A percentile compares a stretch with the other conserved stretches of the same genome.
These are phyloP conservation scores for Andrena fulva DNA, from an alignment of 2,888 invertebrate genomes.

Conservation along the genomic window DNA sequence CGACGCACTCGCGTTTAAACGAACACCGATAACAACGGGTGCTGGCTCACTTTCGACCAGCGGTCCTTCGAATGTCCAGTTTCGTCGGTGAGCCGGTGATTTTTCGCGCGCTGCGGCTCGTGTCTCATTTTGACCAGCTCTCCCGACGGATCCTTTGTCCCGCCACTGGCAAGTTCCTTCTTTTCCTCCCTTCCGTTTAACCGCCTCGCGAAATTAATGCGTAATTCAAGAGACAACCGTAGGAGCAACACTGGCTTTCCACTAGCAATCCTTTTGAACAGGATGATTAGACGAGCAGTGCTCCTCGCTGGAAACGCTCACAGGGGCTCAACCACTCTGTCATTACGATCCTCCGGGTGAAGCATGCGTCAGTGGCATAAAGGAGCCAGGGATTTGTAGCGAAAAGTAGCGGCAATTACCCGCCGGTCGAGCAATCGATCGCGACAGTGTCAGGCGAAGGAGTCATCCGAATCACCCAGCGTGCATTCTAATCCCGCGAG, in stretches of 20 bases:
- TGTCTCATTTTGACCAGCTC: conserved; percentile 49
- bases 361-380: no score
- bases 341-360: no score
- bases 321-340: no score
- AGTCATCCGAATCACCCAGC: conserved; percentile 28
- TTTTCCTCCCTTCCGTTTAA: background rate
- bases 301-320: no score
- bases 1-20: conserved; percentile 43
- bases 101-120: conserved; percentile 37
- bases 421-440: background rate
- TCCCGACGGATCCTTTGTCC: background rate
- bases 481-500: conserved; percentile 26
- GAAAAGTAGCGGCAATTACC: background rate
- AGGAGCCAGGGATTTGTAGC: no score
- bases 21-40: conserved; percentile 34
- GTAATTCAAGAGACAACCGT: no score
- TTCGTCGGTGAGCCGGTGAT: conserved; percentile 26
- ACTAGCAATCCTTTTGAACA: no score
- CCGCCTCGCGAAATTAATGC: no score
- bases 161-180: background rate
- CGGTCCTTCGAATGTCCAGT: conserved; percentile 36
- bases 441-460: conserved; percentile 34
- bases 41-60: conserved; percentile 41
- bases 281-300: no score
- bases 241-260: background rate